phyloP scores from a whole-genome alignment of 2,888 invertebrate genomes.

The Danaus chrysippus region DNA sequence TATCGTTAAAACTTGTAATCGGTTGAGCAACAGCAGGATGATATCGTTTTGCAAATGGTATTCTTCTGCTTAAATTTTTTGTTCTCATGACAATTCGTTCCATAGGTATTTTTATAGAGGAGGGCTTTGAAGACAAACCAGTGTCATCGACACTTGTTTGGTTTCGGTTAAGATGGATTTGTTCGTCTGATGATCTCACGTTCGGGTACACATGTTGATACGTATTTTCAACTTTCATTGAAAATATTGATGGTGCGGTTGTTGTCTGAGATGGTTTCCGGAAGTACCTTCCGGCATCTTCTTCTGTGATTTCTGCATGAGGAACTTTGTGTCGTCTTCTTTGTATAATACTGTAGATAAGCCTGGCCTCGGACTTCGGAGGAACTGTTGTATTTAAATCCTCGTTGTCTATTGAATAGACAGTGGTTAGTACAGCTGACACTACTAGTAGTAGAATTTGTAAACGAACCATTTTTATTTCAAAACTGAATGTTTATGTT shows the following conservation, averaged over 20 bases:
- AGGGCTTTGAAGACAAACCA: too few relatives aligned
- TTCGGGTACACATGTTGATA: slow-evolving; percentile 13
- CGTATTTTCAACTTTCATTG: slow-evolving; percentile 22
- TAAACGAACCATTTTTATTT: slow-evolving; percentile 40
- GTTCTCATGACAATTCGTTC: too few relatives aligned
- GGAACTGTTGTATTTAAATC: not conserved
- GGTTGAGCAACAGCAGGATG: too few relatives aligned
- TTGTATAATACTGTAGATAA: slow-evolving; percentile 47
- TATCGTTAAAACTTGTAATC: too few relatives aligned
- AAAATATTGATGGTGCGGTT: slow-evolving; percentile 36
- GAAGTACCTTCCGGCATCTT: slow-evolving; percentile 45
- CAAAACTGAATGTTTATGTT: slow-evolving; percentile 23
- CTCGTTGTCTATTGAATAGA: slow-evolving; percentile 23
- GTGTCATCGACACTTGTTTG: too few relatives aligned
- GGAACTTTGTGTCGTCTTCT: slow-evolving; percentile 42
- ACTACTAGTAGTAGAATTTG: slow-evolving; percentile 35
- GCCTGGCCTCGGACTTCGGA: slow-evolving; percentile 37
- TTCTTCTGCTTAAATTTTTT: too few relatives aligned
- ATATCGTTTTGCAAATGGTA: too few relatives aligned
- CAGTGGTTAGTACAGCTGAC: slow-evolving; percentile 35
- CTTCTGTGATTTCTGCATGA: slow-evolving; percentile 46
- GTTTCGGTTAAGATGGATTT: too few relatives aligned
- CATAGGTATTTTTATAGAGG: too few relatives aligned
- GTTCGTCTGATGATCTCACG: slow-evolving; percentile 3
- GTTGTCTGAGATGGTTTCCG: slow-evolving; percentile 35